Evolutionary conservation across 2,888 invertebrate genomes (phyloP), one percentile per base, ranked within the genome.

Genomic region (Euproctis similis): DNA sequence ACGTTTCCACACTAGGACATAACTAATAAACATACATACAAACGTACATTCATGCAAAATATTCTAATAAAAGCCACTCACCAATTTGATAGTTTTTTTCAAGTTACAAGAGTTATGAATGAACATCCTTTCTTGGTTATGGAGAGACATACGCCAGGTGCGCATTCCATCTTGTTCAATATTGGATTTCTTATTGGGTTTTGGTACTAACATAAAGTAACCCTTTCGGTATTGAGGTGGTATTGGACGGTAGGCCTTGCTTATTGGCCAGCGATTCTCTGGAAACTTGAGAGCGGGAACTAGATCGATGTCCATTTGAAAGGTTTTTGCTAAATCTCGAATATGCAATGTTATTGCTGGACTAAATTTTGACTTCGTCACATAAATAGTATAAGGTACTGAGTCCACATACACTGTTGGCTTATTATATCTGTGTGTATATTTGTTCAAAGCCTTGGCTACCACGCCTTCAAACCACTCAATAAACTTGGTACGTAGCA

Each of bases 321-420:
- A 70, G 4, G 61, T 50, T 10, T 26, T 49, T 0, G 27, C 13
- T 1, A 7, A 3, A 25, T 66, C 62, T 26, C 53, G 45, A n/a
- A 88, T 59, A 12, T 55, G 59, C 6, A 89, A 33, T 0, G 87
- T 89, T 42, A 86, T 70, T 0, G 89, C 89, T 0, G 89, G 89
- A 0, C 87, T 87, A 1, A 74, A 67, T 19, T 68, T 59, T 0
- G 69, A 63, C 2, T 41, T 48, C n/a, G n/a, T n/a, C 1, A 21
- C 21, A 2, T 44, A 28, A 3, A 76, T 59, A 0, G 38, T 39
- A 25, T 78, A 86, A 1, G 76, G 70, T 1, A 81, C 73, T 0
- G 81, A 85, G 2, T 54, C 48, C 9, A 78, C 63, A 8, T 36
- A 36, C 12, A 37, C 53, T 6, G 45, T 8, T 0, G 50, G 53